phyloP scores from a whole-genome alignment of 2,888 invertebrate species.

The Andrena praecox region DNA sequence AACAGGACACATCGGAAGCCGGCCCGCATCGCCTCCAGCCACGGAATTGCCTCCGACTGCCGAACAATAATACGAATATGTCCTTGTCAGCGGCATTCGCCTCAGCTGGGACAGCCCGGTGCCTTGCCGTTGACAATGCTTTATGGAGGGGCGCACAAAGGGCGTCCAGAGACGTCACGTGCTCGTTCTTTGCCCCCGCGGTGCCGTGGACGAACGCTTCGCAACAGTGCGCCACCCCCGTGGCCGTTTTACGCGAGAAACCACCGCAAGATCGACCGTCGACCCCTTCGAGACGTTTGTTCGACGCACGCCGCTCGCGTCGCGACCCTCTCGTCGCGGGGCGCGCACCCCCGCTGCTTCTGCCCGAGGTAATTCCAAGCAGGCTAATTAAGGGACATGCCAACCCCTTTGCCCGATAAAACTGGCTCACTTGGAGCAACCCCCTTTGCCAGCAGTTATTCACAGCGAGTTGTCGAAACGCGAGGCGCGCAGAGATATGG shows the following conservation, averaged over 20 bases:
- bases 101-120: constrained; percentile 40
- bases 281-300: constrained; percentile 34
- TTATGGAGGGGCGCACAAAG: constrained; percentile 56
- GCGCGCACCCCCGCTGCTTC: constrained; percentile 30
- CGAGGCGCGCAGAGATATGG: not conserved
- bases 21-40: not conserved
- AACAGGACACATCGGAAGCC: constrained; percentile 27
- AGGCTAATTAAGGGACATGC: constrained; percentile 35
- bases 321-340: constrained; percentile 9
- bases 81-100: constrained; percentile 66
- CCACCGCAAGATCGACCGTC: constrained; percentile 6
- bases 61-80: constrained; percentile 64
- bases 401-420: constrained; percentile 23
- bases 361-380: constrained; percentile 44
- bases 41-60: constrained; percentile 34
- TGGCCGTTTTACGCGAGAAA: not conserved
- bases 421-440: constrained; percentile 16
- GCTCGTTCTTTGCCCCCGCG: constrained; percentile 35
- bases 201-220: constrained; percentile 2
- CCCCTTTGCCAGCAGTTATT: constrained; percentile 3
- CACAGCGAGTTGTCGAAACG: constrained; percentile 16
- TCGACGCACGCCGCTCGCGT: constrained; percentile 17
- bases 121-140: constrained; percentile 64
- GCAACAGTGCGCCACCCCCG: not conserved
- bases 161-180: constrained; percentile 29